phyloP scores from a whole-genome alignment of 2,797 vertebrate genomes.

The Passerculus sandwichensis region DNA sequence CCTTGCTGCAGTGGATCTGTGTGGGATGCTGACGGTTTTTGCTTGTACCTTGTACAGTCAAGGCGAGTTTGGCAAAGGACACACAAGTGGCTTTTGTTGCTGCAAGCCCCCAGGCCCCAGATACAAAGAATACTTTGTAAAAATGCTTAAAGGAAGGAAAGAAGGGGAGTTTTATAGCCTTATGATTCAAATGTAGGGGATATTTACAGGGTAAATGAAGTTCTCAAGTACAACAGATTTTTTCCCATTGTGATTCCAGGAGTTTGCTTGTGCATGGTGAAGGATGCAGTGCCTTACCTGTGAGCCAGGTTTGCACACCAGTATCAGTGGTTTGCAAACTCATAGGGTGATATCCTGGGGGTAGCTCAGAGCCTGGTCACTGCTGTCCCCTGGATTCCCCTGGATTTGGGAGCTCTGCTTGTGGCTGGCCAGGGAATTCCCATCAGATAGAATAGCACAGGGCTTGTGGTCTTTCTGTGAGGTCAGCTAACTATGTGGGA shows the following conservation, averaged over 20 bases:
- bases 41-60: neutral
- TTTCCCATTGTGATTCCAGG: fast-evolving
- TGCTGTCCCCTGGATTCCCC: neutral
- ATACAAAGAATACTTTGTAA: neutral
- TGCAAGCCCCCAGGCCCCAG: neutral
- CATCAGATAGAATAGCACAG: fast-evolving
- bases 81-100: neutral
- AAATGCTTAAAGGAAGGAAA: neutral
- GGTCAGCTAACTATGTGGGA: neutral
- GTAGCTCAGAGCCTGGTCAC: neutral
- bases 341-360: fast-evolving
- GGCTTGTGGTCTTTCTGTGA: neutral
- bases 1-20: neutral
- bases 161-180: neutral
- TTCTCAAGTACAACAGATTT: neutral
- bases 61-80: fast-evolving
- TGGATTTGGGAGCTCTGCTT: neutral
- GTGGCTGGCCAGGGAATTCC: neutral
- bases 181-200: neutral
- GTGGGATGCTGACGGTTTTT: neutral
- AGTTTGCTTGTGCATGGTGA: fast-evolving
- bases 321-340: fast-evolving
- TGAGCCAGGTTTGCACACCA: neutral
- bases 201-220: neutral
- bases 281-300: neutral